Evolutionary conservation across 2,888 invertebrate genomes (phyloP), one percentile per base, ranked within the genome.

Genomic region (Parnassius apollo): DNA sequence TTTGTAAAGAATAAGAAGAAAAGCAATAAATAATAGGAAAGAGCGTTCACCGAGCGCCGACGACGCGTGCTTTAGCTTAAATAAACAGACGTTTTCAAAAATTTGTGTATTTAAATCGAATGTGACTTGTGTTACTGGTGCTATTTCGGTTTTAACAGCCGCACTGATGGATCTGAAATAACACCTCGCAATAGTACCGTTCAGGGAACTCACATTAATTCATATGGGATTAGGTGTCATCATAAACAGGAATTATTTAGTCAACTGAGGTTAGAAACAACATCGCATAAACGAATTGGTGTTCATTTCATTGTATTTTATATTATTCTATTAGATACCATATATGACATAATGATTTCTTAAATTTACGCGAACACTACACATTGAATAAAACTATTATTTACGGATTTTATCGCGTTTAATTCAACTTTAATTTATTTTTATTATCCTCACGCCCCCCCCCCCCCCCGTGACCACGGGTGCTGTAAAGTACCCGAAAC

Each of bases 211-310:
- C 79, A 72, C 88, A 86, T 89, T 88, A 88, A 89, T 89, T 88
- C 86, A 89, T 90, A 89, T 80, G 88, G 89, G 91, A 91, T 91
- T 89, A 86, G 86, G 83, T 91, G 90, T 90, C 91, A 88, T 91
- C 91, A 88, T 91, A 91, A 91, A 91, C 89, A 89, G 86, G 90
- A 88, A 84, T 89, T 90, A 91, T 91, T 91, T 89, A 85, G 85
- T 85, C 89, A 82, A 81, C 80, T 87, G 89, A 88, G 88, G 89
- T 88, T 90, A 88, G 86, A 86, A 88, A 84, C 87, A 88, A 89
- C 85, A 86, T 76, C 81, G 77, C 75, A 71, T 78, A 78, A 81
- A 78, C 71, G 75, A 77, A 75, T 76, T 73, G 74, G 71, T 71
- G 70, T 75, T 75, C 77, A 77, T 72, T 75, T 68, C 67, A 68